Evolutionary conservation across 2,888 invertebrate species (phyloP).

Genomic region (Hartigia nigra): DNA sequence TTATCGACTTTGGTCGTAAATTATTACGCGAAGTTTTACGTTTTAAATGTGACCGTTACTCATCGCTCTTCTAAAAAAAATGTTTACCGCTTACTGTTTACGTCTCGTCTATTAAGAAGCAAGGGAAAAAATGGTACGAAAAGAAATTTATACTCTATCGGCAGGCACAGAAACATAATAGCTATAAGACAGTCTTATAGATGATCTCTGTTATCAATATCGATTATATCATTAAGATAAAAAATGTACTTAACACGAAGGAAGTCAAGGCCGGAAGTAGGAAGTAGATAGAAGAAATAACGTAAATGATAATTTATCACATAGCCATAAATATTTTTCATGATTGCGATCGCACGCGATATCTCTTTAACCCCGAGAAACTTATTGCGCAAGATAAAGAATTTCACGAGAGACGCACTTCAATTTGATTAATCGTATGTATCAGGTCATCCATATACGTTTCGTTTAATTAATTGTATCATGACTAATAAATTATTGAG

Average conservation of each 20-base stretch:
- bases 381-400: not conserved
- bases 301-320: not conserved
- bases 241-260: not conserved
- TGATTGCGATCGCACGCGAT: not conserved
- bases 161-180: not conserved
- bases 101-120: not conserved
- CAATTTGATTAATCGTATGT: too few relatives aligned
- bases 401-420: not conserved
- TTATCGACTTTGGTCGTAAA: not conserved
- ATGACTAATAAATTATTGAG: not conserved
- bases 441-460: not conserved
- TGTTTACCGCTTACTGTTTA: not conserved
- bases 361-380: not conserved
- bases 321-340: not conserved
- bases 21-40: not conserved
- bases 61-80: not conserved
- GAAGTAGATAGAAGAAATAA: not conserved
- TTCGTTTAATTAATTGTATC: not conserved
- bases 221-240: not conserved
- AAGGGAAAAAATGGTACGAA: not conserved
- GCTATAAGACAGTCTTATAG: too few relatives aligned
- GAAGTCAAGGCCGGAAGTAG: not conserved
- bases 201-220: too few relatives aligned
- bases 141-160: not conserved
- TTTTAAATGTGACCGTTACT: not conserved